phyloP scores from a whole-genome alignment of 1,140 invertebrate genomes.

The Trialeurodes vaporariorum region DNA sequence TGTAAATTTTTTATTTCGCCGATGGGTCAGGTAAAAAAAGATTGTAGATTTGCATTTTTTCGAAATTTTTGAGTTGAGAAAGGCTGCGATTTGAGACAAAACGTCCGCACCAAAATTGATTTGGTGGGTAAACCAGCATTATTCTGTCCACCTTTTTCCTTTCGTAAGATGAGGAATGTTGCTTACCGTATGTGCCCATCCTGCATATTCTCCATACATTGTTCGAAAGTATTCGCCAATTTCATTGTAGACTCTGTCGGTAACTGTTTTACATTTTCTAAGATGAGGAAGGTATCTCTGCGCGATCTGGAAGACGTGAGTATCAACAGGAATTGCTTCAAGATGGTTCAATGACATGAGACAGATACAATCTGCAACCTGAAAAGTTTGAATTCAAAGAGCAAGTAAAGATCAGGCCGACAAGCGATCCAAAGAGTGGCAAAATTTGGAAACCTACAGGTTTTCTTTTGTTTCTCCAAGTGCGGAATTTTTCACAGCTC shows the following conservation, averaged over 20 bases:
- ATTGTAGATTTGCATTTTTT: no score
- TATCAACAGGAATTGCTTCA: slow-evolving; percentile 86
- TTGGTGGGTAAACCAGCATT: no score
- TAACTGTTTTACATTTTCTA: slow-evolving; percentile 62
- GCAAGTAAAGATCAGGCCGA: no score
- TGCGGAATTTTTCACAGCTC: slow-evolving; percentile 1
- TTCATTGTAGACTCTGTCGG: slow-evolving; percentile 69
- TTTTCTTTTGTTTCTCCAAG: slow-evolving; percentile 5
- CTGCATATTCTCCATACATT: slow-evolving; percentile 76
- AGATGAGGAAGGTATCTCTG: slow-evolving; percentile 70
- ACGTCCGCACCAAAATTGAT: no score
- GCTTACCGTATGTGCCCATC: slow-evolving; percentile 88
- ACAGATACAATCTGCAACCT: slow-evolving; percentile 97
- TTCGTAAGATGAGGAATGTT: no score
- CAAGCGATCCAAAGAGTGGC: no score
- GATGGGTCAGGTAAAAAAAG: no score
- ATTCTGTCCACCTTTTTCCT: no score
- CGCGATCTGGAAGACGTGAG: slow-evolving; percentile 91
- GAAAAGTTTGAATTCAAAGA: slow-evolving; percentile 25
- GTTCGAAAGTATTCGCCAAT: slow-evolving; percentile 68
- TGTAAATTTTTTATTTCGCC: no score
- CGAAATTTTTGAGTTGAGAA: no score
- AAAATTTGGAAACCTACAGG: neutral
- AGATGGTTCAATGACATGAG: slow-evolving; percentile 89
- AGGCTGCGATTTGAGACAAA: no score